phyloP scores from a whole-genome alignment of 2,113 vertebrate genomes.

The Mixornis gularis region DNA sequence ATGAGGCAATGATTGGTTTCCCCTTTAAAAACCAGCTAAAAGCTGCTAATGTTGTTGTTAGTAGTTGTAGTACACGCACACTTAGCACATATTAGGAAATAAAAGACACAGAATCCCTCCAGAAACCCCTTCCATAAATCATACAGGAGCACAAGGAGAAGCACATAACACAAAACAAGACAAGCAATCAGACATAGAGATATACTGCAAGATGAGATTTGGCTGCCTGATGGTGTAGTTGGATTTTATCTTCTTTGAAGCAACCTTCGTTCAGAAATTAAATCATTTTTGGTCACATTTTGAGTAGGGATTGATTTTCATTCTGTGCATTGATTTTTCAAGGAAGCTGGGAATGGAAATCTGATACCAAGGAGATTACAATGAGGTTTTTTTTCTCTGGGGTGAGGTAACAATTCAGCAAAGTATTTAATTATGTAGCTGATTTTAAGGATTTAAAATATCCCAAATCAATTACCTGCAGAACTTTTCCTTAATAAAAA shows the following conservation, averaged over 20 bases:
- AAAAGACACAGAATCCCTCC: background rate
- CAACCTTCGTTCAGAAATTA: background rate
- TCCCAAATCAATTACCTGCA: background rate
- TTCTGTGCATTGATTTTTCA: slow-evolving; percentile 4
- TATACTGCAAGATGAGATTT: background rate
- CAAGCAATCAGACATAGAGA: background rate
- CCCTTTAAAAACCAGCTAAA: background rate
- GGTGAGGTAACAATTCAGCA: background rate
- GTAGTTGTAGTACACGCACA: background rate
- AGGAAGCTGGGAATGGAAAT: background rate
- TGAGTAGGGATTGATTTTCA: slow-evolving; percentile 4
- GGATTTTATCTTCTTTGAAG: background rate
- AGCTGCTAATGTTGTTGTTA: background rate
- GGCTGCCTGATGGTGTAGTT: background rate
- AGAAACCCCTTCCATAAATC: background rate
- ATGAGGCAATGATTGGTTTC: background rate
- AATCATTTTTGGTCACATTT: background rate
- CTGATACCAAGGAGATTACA: slow-evolving; percentile 1
- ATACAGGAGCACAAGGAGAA: background rate
- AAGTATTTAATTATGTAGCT: background rate
- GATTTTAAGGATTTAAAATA: slow-evolving; percentile 9
- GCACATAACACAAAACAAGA: background rate
- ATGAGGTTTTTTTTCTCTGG: background rate
- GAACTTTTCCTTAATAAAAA: background rate
- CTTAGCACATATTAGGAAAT: background rate